These are phyloP conservation scores for Rissa tridactyla DNA, from an alignment of 2,113 vertebrate species.

Conservation along the genomic window DNA sequence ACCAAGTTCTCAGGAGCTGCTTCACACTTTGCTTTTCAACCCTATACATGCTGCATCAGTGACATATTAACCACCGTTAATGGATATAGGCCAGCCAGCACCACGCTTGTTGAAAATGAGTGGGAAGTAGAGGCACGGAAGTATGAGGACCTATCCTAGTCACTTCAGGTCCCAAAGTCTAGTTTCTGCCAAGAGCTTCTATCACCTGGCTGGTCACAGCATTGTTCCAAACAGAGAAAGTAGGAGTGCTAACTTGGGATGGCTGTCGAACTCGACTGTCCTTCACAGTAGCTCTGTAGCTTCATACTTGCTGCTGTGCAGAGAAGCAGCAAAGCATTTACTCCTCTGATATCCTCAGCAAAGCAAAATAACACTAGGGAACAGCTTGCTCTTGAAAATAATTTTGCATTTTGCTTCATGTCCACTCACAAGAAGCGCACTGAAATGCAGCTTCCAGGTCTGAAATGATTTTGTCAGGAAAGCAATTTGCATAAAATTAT, in stretches of 20 bases:
- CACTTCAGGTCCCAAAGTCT: background rate
- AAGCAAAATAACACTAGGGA: background rate
- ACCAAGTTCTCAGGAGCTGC: background rate
- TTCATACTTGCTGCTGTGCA: background rate
- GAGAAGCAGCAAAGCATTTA: background rate
- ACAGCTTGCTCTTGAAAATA: background rate
- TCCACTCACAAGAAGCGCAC: background rate
- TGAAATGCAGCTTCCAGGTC: background rate
- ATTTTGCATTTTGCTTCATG: background rate
- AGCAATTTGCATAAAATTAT: constrained; percentile 5
- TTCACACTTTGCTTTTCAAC: background rate
- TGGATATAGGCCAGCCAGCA: background rate
- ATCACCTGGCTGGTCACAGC: background rate
- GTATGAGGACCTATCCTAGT: background rate
- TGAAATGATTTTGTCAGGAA: background rate
- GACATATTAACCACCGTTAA: background rate
- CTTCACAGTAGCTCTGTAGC: background rate
- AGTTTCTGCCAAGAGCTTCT: background rate
- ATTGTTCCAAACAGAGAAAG: background rate
- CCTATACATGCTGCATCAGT: background rate
- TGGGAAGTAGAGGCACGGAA: background rate
- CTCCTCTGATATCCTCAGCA: background rate
- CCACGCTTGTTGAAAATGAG: background rate
- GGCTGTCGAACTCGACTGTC: background rate
- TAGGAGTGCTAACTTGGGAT: background rate